These are phyloP conservation scores for Cuniculus paca DNA, from an alignment of 2,797 vertebrate species.

Conservation along the genomic window DNA sequence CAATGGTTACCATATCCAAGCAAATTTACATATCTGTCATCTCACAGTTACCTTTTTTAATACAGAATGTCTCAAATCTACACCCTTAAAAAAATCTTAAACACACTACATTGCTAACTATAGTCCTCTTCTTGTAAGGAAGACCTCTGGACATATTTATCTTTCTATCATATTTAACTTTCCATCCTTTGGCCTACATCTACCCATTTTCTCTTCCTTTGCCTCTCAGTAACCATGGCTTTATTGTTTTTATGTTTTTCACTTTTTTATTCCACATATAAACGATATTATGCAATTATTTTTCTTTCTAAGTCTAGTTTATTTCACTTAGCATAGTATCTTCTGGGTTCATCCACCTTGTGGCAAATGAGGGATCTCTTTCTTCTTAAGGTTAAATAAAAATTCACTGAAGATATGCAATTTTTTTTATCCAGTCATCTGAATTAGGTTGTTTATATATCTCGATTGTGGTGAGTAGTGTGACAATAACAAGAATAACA, in stretches of 20 bases:
- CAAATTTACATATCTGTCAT: neutral
- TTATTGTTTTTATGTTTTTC: neutral
- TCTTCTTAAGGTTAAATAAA: neutral
- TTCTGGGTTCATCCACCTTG: neutral
- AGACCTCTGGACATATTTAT: neutral
- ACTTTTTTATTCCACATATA: neutral
- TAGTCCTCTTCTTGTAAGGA: neutral
- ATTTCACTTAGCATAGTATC: neutral
- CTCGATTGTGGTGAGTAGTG: neutral
- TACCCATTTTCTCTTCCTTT: no score
- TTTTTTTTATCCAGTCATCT: neutral
- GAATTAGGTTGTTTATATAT: neutral
- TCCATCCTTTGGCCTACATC: neutral
- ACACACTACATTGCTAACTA: neutral
- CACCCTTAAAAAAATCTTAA: neutral
- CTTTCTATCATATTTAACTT: no score
- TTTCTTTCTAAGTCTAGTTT: neutral
- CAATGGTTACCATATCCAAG: neutral
- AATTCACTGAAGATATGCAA: neutral
- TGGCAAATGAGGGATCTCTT: neutral
- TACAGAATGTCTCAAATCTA: neutral
- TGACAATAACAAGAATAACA: neutral
- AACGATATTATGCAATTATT: neutral
- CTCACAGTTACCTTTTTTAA: neutral
- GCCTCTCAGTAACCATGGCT: neutral